Evolutionary conservation across 2,113 vertebrate genomes (phyloP), one percentile per base, ranked within the genome.

Genomic region (Heterotilapia buettikoferi): DNA sequence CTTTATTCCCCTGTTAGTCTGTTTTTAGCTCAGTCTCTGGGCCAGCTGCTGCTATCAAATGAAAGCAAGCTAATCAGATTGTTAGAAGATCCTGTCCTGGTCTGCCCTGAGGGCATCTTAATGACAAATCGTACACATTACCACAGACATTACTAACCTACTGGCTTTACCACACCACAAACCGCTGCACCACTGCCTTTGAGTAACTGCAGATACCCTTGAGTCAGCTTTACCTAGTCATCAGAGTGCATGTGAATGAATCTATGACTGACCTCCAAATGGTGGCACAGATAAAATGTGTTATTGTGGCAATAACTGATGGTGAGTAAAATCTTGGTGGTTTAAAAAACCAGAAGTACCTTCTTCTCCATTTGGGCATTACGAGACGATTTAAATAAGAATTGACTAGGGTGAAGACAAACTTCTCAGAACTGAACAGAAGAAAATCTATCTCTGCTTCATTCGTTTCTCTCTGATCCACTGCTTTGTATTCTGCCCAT

Each of bases 21-120:
- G 84, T 92, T 94, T 94, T 92, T 93, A 94, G 92, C 87, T 83
- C 54, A 2, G 79, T 73, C 89, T 73, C 88, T 91, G 87, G 81
- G 88, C 86, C 53, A 66, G 80, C 91, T 94, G 86, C 89, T 86
- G 86, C 83, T 91, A 95, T 93, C 92, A 92, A 90, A 92, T 94
- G 81, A 92, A 92, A 89, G 87, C 86, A 85, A 83, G 88, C 91
- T 94, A 93, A 94, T 95, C 91, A 94, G 82, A 93, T 94, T 92
- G 84, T 92, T 87, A 84, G 85, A 84, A 90, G 87, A 89, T 85
- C 86, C 57, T 88, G 86, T 90, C 90, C 90, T 91, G 84, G 85
- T 88, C 84, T 85, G 84, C 84, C 92, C 83, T 19, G 71, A 90
- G 87, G 86, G 33, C 90, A 88, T 80, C 86, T 71, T 90, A 90